These are phyloP conservation scores for Ganaspis sp. DNA, from an alignment of 1,140 invertebrate genomes.

Conservation along the genomic window DNA sequence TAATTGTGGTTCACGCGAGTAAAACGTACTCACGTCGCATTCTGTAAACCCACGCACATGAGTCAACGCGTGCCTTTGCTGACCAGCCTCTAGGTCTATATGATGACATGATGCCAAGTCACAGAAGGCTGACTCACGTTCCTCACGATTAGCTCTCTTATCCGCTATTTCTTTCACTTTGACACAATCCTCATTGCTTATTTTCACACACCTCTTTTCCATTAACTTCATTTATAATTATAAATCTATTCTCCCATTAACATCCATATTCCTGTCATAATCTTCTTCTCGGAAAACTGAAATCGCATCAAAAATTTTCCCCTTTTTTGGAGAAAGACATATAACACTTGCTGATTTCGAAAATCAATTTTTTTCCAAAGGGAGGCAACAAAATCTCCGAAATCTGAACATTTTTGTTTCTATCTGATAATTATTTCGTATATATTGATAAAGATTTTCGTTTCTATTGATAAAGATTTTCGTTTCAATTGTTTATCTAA, in stretches of 20 bases:
- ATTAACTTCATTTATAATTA: slow-evolving; percentile 9
- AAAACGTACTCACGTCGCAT: slow-evolving; percentile 35
- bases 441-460: no score
- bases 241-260: background rate
- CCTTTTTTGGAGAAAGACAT: no score
- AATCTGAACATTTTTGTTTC: no score
- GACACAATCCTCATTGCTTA: slow-evolving; percentile 39
- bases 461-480: no score
- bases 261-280: background rate
- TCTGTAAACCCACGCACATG: slow-evolving; percentile 56
- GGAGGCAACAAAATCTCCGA: no score
- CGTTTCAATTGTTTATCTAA: no score
- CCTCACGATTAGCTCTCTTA: slow-evolving; percentile 54
- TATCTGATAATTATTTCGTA: no score
- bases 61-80: slow-evolving; percentile 52
- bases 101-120: slow-evolving; percentile 49
- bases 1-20: slow-evolving; percentile 19
- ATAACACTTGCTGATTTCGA: no score
- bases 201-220: slow-evolving; percentile 1
- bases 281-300: background rate
- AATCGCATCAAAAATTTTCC: no score
- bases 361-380: no score
- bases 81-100: background rate
- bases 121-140: slow-evolving; percentile 51
- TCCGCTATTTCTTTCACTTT: slow-evolving; percentile 50